Evolutionary conservation across 2,888 invertebrate species (phyloP).

Genomic region (Bellardia pandia): DNA sequence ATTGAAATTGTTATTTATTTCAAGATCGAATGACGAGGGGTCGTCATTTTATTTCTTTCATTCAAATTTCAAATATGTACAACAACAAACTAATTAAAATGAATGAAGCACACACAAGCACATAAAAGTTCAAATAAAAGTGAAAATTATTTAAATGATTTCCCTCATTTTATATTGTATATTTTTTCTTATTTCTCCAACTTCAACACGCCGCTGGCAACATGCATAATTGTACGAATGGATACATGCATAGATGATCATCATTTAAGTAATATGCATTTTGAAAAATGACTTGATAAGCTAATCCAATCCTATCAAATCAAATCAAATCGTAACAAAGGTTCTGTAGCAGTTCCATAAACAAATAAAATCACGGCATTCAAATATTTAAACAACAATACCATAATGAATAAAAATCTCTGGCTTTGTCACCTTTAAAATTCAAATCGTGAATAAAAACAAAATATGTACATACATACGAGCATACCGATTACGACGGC

Average conservation of each 20-base stretch:
- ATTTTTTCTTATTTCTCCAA: not conserved
- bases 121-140: constrained; percentile 49
- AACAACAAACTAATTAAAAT: constrained; percentile 41
- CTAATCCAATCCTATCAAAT: constrained; percentile 44
- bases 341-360: constrained; percentile 56
- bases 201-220: not conserved
- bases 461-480: not conserved
- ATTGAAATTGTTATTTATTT: constrained; percentile 48
- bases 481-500: too few relatives aligned
- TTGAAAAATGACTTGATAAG: constrained; percentile 62
- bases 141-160: constrained; percentile 70
- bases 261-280: constrained; percentile 59
- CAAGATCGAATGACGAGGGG: constrained; percentile 29
- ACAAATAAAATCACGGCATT: constrained; percentile 63
- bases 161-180: constrained; percentile 57
- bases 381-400: constrained; percentile 31
- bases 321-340: constrained; percentile 61
- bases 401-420: constrained; percentile 40
- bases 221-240: too few relatives aligned
- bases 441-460: not conserved
- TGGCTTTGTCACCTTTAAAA: constrained; percentile 60
- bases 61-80: not conserved
- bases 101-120: constrained; percentile 30
- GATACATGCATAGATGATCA: not conserved
- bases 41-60: constrained; percentile 16